Percentiles rank a stretch among this genome's conserved stretches.
Evolutionary conservation across 2,797 vertebrate species (phyloP).

Genomic region (Leptodactylus fallax): DNA sequence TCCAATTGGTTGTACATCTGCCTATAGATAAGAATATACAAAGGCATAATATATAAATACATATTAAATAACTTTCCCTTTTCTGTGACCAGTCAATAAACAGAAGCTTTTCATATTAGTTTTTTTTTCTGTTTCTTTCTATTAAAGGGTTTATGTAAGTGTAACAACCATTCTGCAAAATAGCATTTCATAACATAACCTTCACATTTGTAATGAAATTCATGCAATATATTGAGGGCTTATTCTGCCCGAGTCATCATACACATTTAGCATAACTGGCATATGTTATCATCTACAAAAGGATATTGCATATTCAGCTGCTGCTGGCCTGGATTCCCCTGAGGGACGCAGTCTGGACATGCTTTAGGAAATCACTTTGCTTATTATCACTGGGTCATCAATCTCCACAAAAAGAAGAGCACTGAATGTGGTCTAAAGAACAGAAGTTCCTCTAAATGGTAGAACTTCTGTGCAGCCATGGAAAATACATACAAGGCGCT

Average conservation of each 20-base stretch:
- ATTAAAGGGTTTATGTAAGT: neutral
- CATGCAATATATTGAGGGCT: neutral
- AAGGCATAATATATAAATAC: neutral
- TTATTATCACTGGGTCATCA: slow-evolving; percentile 60
- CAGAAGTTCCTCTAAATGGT: neutral
- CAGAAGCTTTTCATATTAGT: neutral
- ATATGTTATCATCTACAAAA: slow-evolving; percentile 59
- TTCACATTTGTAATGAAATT: slow-evolving; percentile 19
- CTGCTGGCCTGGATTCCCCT: slow-evolving; percentile 28
- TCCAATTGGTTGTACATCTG: neutral
- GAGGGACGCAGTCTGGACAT: slow-evolving; percentile 48
- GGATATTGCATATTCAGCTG: slow-evolving; percentile 61
- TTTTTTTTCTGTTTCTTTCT: neutral
- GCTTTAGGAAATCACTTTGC: slow-evolving; percentile 55
- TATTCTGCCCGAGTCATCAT: neutral
- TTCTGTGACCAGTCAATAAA: neutral
- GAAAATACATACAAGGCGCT: slow-evolving; percentile 7
- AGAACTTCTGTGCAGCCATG: slow-evolving; percentile 23
- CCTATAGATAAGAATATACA: neutral
- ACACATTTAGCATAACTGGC: slow-evolving; percentile 55
- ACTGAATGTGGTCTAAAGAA: neutral
- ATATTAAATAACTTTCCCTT: neutral
- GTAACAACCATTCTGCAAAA: neutral
- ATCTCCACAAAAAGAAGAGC: slow-evolving; percentile 54
- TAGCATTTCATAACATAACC: neutral